Conservation (phyloP, 2,113 vertebrate species). For the Notarius quadriscutis region DNA sequence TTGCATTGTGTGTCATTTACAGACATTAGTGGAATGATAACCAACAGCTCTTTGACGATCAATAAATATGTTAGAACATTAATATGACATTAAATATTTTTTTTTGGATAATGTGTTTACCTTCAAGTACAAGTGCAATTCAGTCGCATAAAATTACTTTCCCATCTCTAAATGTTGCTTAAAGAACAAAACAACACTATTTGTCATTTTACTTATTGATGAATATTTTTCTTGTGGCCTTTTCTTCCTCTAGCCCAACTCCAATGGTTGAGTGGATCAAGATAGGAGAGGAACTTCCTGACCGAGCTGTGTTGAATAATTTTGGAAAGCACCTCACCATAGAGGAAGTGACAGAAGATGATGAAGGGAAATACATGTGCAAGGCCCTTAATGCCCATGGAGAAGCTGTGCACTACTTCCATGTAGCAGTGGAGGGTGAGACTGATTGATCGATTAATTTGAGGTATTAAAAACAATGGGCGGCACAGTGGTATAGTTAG, state of each 20-base stretch:
- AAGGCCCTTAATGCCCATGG: conserved; percentile 81
- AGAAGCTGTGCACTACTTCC: conserved; percentile 76
- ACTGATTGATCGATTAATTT: not conserved
- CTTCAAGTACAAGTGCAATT: not conserved
- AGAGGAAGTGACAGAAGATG: conserved; percentile 71
- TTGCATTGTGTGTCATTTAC: not conserved
- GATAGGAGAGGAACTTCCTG: conserved; percentile 68
- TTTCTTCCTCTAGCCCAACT: conserved; percentile 78
- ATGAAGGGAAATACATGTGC: conserved; percentile 86
- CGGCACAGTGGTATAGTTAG: no score
- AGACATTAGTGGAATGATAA: not conserved
- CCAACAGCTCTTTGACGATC: not conserved
- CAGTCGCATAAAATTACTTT: not conserved
- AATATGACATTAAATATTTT: not conserved
- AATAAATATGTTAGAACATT: not conserved
- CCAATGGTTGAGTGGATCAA: conserved; percentile 86
- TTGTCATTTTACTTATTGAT: not conserved
- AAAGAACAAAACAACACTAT: not conserved
- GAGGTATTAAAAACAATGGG: not conserved
- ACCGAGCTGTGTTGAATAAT: conserved; percentile 71
- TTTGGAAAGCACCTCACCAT: conserved; percentile 82
- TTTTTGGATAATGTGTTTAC: not conserved
- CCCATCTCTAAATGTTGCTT: not conserved
- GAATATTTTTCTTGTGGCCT: not conserved
- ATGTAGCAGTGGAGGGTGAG: conserved; percentile 85